Conservation (phyloP, 2,797 vertebrate genomes). For the Dermochelys coriacea region DNA sequence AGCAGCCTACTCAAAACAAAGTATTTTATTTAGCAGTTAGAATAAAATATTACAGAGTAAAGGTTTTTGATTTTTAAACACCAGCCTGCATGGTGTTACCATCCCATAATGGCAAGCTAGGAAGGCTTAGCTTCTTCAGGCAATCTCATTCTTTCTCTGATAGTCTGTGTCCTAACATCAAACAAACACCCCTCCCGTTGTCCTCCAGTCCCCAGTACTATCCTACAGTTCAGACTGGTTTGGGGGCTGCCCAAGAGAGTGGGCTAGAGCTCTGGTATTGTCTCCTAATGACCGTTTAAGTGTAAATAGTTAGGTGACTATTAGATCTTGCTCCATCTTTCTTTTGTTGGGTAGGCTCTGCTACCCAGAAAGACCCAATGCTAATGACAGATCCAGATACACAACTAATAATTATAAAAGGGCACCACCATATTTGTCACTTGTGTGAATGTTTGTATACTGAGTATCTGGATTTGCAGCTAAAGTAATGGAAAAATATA, state of each 20-base stretch:
- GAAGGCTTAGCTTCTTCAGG: slow-evolving; percentile 25
- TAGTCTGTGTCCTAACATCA: background rate
- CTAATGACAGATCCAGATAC: background rate
- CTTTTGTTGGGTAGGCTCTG: too few species aligned
- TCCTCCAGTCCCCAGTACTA: background rate
- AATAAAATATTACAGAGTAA: background rate
- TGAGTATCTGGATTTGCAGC: background rate
- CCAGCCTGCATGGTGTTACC: slow-evolving; percentile 19
- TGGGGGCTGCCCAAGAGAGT: background rate
- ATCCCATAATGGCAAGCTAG: background rate
- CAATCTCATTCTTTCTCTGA: background rate
- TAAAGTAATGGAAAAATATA: background rate
- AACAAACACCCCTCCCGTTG: background rate
- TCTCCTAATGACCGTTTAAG: slow-evolving; percentile 22
- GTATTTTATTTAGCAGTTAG: slow-evolving; percentile 22
- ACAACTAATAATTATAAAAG: background rate
- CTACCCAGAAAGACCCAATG: too few species aligned
- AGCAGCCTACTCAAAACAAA: slow-evolving; percentile 18
- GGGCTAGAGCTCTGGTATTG: background rate
- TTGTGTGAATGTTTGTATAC: background rate
- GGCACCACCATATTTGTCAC: background rate
- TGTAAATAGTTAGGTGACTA: background rate
- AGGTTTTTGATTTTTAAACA: background rate
- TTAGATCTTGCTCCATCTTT: background rate
- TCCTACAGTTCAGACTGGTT: background rate